These are phyloP conservation scores for Ectobius pallidus DNA, from an alignment of 2,888 invertebrate species.

Conservation along the genomic window DNA sequence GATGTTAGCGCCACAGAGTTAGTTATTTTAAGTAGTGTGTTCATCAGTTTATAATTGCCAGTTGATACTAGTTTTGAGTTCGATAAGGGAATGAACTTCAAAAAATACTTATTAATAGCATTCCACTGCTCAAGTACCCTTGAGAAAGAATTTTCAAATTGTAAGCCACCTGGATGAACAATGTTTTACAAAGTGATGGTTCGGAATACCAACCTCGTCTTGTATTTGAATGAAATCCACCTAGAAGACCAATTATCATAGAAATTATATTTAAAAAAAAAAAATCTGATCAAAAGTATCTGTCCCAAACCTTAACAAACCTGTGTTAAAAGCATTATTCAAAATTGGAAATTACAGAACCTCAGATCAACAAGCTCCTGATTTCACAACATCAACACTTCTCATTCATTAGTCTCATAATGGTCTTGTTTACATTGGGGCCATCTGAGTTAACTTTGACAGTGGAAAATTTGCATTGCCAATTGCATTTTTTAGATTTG, in stretches of 20 bases:
- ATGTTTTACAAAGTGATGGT: neutral
- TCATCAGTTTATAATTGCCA: neutral
- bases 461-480: neutral
- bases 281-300: neutral
- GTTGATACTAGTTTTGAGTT: slow-evolving; percentile 11
- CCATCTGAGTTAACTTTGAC: neutral
- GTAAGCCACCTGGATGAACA: neutral
- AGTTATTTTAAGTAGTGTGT: neutral
- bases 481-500: neutral
- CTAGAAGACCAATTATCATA: neutral
- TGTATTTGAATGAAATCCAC: neutral
- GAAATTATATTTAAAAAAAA: neutral
- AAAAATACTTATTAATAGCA: slow-evolving; percentile 3
- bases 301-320: neutral
- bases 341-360: slow-evolving; percentile 1
- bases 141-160: no score
- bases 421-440: neutral
- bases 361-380: slow-evolving; percentile 3
- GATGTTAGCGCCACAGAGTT: no score
- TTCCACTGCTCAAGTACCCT: neutral
- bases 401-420: neutral
- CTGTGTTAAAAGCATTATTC: neutral
- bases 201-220: neutral
- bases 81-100: neutral
- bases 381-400: neutral